These are phyloP conservation scores for Dendronephthya gigantea DNA, from an alignment of 64 coral and sea anemone genomes.

Conservation along the genomic window DNA sequence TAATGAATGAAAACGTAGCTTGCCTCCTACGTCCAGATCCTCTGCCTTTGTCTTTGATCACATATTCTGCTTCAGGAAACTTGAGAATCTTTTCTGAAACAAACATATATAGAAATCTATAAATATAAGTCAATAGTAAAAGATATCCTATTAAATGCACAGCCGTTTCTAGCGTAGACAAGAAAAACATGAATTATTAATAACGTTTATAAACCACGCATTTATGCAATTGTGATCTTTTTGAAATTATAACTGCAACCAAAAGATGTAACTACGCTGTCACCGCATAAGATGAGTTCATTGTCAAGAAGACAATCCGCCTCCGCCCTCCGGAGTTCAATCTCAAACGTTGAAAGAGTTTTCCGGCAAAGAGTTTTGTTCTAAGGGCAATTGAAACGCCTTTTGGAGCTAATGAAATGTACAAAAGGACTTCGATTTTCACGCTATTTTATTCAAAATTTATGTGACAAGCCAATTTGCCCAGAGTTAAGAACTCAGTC, in stretches of 20 bases:
- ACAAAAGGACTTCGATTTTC: no score
- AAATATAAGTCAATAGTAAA: not conserved
- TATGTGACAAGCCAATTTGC: no score
- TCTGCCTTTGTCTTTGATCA: not conserved
- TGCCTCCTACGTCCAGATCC: not conserved
- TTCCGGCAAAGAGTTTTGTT: no score
- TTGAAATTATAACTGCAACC: not conserved
- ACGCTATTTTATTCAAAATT: no score
- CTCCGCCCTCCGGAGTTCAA: no score
- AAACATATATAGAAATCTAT: not conserved
- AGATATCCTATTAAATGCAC: not conserved
- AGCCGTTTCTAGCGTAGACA: not conserved
- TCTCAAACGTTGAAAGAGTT: no score
- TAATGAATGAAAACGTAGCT: not conserved
- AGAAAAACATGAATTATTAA: not conserved
- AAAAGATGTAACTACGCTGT: no score
- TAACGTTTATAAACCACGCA: not conserved
- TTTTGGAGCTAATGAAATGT: no score
- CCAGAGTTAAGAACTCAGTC: no score
- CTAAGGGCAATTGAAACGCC: no score
- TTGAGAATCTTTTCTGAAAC: not conserved
- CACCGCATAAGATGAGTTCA: no score
- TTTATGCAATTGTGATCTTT: not conserved
- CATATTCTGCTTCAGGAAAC: not conserved
- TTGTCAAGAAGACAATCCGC: no score